Evolutionary conservation across 2,797 vertebrate species (phyloP).

Genomic region (Spinus olivaceus): DNA sequence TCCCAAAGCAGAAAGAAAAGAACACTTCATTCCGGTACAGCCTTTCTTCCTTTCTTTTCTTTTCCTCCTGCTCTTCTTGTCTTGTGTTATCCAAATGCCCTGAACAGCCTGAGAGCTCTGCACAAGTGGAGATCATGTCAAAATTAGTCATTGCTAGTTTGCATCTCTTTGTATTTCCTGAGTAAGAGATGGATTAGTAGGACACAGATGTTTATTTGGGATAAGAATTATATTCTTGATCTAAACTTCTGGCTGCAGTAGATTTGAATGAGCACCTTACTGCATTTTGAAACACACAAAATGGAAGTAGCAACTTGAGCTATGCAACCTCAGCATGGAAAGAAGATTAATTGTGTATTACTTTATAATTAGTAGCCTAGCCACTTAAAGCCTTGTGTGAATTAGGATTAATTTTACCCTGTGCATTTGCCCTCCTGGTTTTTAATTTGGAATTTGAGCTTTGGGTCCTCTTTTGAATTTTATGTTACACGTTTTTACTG

Average conservation of each 20-base stretch:
- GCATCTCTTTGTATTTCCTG: background rate
- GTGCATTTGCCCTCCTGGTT: background rate
- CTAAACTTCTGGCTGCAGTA: background rate
- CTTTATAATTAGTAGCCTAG: background rate
- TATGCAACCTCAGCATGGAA: background rate
- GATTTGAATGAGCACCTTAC: background rate
- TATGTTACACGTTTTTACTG: background rate
- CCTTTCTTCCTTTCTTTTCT: background rate
- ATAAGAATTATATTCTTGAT: background rate
- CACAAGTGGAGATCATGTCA: background rate
- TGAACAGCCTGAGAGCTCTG: background rate
- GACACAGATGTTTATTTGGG: background rate
- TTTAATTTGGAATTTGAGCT: background rate
- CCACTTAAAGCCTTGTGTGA: background rate
- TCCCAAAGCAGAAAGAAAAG: constrained; percentile 97
- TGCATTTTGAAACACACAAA: background rate
- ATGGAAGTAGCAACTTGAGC: background rate
- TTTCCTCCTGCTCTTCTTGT: background rate
- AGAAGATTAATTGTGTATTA: background rate
- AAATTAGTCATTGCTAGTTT: background rate
- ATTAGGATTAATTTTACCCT: background rate
- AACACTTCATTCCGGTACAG: constrained; percentile 94
- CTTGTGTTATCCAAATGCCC: background rate
- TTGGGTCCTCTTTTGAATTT: background rate
- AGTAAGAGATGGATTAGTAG: background rate